Percentiles rank a stretch among this genome's conserved stretches.
These are phyloP conservation scores for Geotrupes spiniger DNA, from an alignment of 2,888 invertebrate species.

Conservation along the genomic window DNA sequence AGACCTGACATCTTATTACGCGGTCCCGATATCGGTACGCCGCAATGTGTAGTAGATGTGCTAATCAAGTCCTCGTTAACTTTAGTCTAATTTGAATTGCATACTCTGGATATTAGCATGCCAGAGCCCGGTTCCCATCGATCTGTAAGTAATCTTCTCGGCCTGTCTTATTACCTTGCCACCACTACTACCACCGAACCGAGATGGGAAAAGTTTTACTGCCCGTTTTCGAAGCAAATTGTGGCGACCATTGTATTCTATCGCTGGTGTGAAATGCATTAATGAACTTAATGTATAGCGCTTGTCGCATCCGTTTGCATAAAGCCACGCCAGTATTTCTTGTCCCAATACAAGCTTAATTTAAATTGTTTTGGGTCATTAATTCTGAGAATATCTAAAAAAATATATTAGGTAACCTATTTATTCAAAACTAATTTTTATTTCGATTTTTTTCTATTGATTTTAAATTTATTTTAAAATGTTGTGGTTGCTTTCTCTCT, in stretches of 20 bases:
- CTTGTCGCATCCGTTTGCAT: too few species aligned
- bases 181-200: not conserved
- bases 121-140: constrained; percentile 37
- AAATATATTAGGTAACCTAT: too few species aligned
- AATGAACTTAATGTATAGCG: constrained; percentile 20
- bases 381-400: too few species aligned
- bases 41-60: constrained; percentile 44
- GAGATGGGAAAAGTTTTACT: constrained; percentile 19
- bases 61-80: constrained; percentile 48
- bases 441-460: too few species aligned
- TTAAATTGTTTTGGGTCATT: too few species aligned
- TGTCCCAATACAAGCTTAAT: too few species aligned
- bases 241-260: constrained; percentile 17
- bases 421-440: too few species aligned
- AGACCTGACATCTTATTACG: constrained; percentile 34
- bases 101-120: constrained; percentile 47
- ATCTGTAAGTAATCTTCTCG: constrained; percentile 42
- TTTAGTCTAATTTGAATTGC: constrained; percentile 46
- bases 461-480: too few species aligned
- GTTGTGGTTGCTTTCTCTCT: too few species aligned
- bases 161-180: constrained; percentile 34
- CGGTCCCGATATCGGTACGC: constrained; percentile 31
- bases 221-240: constrained; percentile 18
- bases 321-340: too few species aligned
- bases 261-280: constrained; percentile 18